These are phyloP conservation scores for Carassius gibelio DNA, from an alignment of 2,113 vertebrate species.

Conservation along the genomic window DNA sequence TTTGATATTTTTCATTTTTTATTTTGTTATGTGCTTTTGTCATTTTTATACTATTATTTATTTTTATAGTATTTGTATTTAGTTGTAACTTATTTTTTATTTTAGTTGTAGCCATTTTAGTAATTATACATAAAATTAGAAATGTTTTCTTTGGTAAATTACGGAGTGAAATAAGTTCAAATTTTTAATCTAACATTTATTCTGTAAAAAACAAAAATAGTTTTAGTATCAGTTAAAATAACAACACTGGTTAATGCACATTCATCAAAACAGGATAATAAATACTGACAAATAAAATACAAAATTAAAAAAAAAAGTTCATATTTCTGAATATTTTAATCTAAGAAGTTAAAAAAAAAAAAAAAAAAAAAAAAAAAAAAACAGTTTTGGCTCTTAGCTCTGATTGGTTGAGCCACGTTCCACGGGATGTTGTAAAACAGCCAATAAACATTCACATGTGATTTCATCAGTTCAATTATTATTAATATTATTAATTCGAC, in stretches of 20 bases:
- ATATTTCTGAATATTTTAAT: background rate
- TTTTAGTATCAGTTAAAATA: background rate
- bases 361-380: background rate
- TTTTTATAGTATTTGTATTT: background rate
- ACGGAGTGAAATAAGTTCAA: background rate
- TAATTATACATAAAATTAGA: background rate
- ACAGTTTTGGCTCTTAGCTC: background rate
- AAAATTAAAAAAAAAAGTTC: background rate
- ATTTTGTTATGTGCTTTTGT: background rate
- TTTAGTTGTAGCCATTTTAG: background rate
- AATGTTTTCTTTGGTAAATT: too few species aligned
- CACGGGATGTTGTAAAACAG: background rate
- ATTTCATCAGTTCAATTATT: background rate
- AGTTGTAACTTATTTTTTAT: background rate
- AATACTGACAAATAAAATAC: background rate
- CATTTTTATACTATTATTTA: background rate
- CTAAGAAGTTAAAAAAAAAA: background rate
- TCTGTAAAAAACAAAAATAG: background rate
- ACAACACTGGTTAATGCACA: background rate
- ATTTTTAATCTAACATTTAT: background rate
- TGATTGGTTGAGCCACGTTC: background rate
- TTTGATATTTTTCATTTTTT: background rate
- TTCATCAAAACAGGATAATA: background rate
- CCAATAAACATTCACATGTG: background rate
- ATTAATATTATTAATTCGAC: background rate